These are phyloP conservation scores for Serrognathus titanus DNA, from an alignment of 2,888 invertebrate genomes.

Conservation along the genomic window DNA sequence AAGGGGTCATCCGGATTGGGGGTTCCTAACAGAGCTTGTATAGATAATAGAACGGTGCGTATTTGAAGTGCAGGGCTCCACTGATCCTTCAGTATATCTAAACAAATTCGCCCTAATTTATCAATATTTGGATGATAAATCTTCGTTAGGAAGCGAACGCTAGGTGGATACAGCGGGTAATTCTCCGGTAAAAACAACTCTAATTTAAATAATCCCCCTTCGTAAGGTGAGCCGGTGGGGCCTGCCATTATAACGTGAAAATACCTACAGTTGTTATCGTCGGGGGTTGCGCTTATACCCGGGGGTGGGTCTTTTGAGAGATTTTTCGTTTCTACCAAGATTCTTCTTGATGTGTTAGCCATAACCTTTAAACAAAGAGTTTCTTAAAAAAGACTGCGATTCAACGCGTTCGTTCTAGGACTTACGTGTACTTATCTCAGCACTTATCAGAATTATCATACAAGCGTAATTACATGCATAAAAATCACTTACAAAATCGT, in stretches of 20 bases:
- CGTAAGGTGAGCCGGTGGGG: conserved; percentile 94
- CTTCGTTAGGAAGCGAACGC: conserved; percentile 99
- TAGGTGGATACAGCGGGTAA: conserved; percentile 99
- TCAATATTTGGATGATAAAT: conserved; percentile 99
- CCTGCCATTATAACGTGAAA: conserved; percentile 97
- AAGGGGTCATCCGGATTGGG: conserved; percentile 99
- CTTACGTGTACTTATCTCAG: no score
- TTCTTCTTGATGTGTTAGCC: conserved; percentile 52
- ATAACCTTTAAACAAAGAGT: conserved; percentile 11
- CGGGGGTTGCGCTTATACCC: conserved; percentile 94
- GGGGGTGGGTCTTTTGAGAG: conserved; percentile 97
- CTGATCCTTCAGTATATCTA: conserved; percentile 97
- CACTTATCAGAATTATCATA: no score
- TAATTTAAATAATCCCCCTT: conserved; percentile 96
- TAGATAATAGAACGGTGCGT: conserved; percentile 95
- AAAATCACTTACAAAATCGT: background rate
- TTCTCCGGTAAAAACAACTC: conserved; percentile 99
- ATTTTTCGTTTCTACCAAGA: conserved; percentile 96
- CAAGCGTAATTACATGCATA: no score
- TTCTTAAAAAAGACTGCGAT: background rate
- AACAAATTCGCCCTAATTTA: conserved; percentile 96
- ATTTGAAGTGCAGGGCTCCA: conserved; percentile 99
- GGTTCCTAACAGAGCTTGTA: conserved; percentile 82
- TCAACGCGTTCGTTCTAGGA: background rate
- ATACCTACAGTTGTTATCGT: conserved; percentile 93